Evolutionary conservation across 92 coral and sea anemone genomes (phyloP), one percentile per base, ranked within the genome.

Genomic region (Actinernus sp.): DNA sequence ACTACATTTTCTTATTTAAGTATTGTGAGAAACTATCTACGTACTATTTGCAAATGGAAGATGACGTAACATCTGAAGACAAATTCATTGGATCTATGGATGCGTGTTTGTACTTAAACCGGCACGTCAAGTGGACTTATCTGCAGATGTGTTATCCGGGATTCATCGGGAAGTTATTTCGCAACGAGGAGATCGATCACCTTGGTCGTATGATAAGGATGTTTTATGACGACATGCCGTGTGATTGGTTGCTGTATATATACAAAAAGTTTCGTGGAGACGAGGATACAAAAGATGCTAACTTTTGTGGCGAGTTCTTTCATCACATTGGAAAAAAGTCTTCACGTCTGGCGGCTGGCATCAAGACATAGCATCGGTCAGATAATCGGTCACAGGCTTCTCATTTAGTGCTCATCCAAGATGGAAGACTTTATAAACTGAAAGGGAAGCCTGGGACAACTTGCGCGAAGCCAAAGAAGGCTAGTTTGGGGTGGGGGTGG

Each of bases 161-260:
- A 13, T 93, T 86, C 60, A 89, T 93, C 54, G 98, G 98, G 18
- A 93, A 86, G 57, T 71, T 93, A 9, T 73, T 82, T 20, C 81
- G 76, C 14, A 65, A 79, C 49, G 79, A 79, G 7, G 87, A 84
- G 26, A 65, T 93, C 34, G 86, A 76, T 18, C 30, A 54, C 11
- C 29, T 86, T 29, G 84, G 80, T 20, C 91, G 97, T 10, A 58
- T 65, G 56, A 29, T 90, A 21, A 63, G 65, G 46, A 45, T 82
- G 58, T 82, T 86, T 59, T 93, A 93, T 54, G 29, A 38, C 38
- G 98, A 93, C 29, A 38, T 76, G 51, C 90, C 90, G 0, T 79
- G 83, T 38, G 90, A 83, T 61, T 68, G 79, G 84, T 28, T 83
- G 29, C 22, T 83, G 3, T 11, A n/a, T 4, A 0, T 18, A 12